Evolutionary conservation across 2,797 vertebrate genomes (phyloP).

Genomic region (Sus cebifrons): DNA sequence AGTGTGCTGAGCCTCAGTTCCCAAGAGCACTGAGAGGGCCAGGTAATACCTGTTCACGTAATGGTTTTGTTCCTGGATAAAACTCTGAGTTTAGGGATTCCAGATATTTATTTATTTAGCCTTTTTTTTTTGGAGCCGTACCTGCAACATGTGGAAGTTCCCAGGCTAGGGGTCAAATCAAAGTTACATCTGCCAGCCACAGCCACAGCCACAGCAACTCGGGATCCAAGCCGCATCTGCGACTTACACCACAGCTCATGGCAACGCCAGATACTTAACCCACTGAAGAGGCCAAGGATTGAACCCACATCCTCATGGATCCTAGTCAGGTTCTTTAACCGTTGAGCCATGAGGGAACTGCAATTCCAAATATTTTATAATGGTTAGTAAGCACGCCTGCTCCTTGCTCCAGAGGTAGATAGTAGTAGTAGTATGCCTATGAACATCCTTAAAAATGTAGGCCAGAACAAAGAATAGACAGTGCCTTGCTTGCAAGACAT

Average conservation of each 20-base stretch:
- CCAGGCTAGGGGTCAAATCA: too few species aligned
- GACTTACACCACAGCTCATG: too few species aligned
- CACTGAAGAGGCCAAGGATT: too few species aligned
- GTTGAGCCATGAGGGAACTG: too few species aligned
- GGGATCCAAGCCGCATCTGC: too few species aligned
- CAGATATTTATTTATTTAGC: neutral
- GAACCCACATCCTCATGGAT: too few species aligned
- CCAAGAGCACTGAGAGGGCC: conserved; percentile 8
- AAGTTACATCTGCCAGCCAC: too few species aligned
- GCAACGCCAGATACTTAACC: too few species aligned
- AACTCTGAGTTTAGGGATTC: neutral
- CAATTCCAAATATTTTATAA: neutral
- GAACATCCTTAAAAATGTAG: neutral
- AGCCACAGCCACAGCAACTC: too few species aligned
- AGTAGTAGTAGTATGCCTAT: neutral
- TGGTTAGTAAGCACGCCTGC: neutral
- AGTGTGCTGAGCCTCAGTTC: neutral
- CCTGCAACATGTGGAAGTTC: too few species aligned
- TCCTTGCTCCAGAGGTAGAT: neutral
- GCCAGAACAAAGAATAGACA: neutral
- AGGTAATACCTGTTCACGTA: neutral
- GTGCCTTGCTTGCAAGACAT: conserved; percentile 2
- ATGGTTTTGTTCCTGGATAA: conserved; percentile 16
- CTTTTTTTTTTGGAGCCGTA: too few species aligned
- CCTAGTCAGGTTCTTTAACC: too few species aligned